Base-by-base conservation (phyloP, 2,888 invertebrate genomes). In the Lasioglossum pauxillum region DNA sequence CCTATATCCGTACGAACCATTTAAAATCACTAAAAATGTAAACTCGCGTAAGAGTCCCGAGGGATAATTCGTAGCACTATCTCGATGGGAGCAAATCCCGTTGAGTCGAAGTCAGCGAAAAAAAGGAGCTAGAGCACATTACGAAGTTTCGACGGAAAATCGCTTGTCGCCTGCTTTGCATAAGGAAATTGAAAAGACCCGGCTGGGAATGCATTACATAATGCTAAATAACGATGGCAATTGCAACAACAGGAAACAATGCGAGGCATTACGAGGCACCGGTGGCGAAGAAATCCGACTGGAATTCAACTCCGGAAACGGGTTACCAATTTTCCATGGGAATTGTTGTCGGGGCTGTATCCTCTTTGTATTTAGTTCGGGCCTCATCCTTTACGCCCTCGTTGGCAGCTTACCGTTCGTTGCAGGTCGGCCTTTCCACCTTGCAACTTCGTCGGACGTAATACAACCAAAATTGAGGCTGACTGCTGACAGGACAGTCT, bases 381-480 rank as follows among this genome's bases (percentile, higher is more conserved):
- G 69, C 14, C 69, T 67, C 60, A 67, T 86, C 84, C 79, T 81
- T 82, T 79, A 79, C 86, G 41, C 79, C 38, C 75, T 67, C 77
- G 69, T 76, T 75, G 75, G 41, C 82, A 76, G 88, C 86, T 89
- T 86, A 89, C 10, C 83, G 69, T 86, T 80, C 79, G 69, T 73
- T 81, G 10, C 69, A 19, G 69, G 23, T 7, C n/a, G 38, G 71
- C 41, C 88, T 82, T 88, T 88, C 83, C 89, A 89, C 81, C 71
- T 84, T 79, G 77, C 75, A 80, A 88, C 80, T 89, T 83, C 84
- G 86, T 80, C n/a, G 79, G 78, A 89, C 81, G 86, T 84, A 83
- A 89, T 89, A 88, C 88, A 84, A 74, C 86, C 87, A 86, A 89
- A 85, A 88, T 90, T 89, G 88, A 87, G 87, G 81, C 87, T 88